Evolutionary conservation across 2,113 vertebrate species (phyloP), one percentile per base, ranked within the genome.

Genomic region (Lagopus muta): DNA sequence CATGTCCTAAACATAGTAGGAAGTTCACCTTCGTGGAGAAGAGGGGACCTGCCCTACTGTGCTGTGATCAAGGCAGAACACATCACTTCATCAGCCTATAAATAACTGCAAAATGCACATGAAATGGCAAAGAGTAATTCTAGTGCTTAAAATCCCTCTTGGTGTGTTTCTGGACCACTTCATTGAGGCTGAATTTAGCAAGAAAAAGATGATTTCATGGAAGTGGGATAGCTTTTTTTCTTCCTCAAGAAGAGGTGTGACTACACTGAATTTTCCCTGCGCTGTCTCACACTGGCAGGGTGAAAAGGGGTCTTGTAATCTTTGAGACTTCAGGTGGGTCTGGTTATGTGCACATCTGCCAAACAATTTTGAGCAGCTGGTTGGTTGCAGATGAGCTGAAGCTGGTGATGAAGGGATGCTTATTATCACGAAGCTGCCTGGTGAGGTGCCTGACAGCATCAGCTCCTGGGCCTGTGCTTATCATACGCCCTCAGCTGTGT

Each of bases 61-160:
- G 38, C 15, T 8, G 13, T 24, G 48, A 78, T 42, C 34, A 61
- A 52, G 14, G 20, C 15, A 54, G 34, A 85, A 62, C 16, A 21
- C 11, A 4, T 55, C 3, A 20, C 54, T 78, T 62, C 6, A 7
- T 67, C 47, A 82, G 62, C n/a, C 14, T 24, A 2, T 32, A 64
- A 86, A 43, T n/a, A 10, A 48, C 28, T 71, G n/a, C 22, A 58
- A 76, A 91, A 42, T 0, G 0, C 32, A 11, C 11, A 0, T 11
- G 17, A 80, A 55, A 3, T 55, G 11, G 9, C 28, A 21, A 79
- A 47, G 8, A 70, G 24, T 6, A 5, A 84, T 45, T 4, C 10
- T 6, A 24, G 36, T 19, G 8, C 22, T 19, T 8, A 34, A 3
- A 32, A 60, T 38, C 19, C 30, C 17, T 66, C 47, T 50, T 11